Base-by-base conservation (phyloP, 2,888 invertebrate species). In the Rhimphoctona megacephalus region DNA sequence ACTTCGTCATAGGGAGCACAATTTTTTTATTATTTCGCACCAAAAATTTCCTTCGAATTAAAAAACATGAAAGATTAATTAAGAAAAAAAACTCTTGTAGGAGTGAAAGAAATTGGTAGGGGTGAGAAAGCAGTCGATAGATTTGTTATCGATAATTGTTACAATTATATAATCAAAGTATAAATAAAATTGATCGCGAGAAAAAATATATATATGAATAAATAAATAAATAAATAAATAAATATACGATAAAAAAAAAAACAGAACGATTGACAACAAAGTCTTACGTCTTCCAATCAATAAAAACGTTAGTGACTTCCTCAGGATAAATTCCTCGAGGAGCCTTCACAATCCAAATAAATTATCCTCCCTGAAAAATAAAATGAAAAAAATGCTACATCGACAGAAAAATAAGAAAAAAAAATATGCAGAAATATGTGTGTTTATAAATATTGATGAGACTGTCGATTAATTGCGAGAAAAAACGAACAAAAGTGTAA, bases 211-310 rank as follows among this genome's bases (percentile, higher is more conserved):
- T 49, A 80, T 49, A 73, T 52, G 36, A n/a, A 66, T 66, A 69
- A 89, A 89, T 87, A 89, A 84, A 43, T 85, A 85, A 61, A 61
- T 61, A 30, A 14, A 17, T 30, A 25, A 89, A 11, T 22, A 22
- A 17, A 61, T 72, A 78, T 76, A 66, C 66, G 67, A 89, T 49
- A 19, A 25, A 66, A 43, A 70, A 25, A 89, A 77, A 43, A 22
- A 43, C 52, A 77, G 61, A 81, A 57, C 69, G 81, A 73, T 72
- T 52, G 78, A 88, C 94, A 93, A 92, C 93, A 93, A 92, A 94
- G 90, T 94, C 93, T 89, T 89, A 93, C 67, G 94, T 93, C 93
- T 93, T 93, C 93, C 94, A 93, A 88, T 90, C 73, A 78, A 90
- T 88, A 81, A 90, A 89, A 88, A 77, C 85, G 87, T 88, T 89